Percentiles rank a stretch among this genome's conserved stretches.
Conservation (phyloP, 1,140 invertebrate species). For the Bombus soroeensis region DNA sequence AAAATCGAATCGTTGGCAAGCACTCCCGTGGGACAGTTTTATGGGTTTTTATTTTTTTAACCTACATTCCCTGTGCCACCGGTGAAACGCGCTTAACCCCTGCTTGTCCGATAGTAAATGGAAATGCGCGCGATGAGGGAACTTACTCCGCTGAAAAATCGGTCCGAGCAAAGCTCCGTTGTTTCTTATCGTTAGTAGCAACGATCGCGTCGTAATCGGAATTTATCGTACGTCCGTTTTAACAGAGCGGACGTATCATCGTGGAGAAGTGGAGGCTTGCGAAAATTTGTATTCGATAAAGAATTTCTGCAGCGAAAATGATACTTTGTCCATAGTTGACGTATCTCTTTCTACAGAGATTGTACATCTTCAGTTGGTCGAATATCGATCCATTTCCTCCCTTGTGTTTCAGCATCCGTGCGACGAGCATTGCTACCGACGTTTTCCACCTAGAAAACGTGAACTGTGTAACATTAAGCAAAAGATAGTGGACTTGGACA, state of each 20-base stretch:
- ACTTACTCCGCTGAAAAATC: not conserved
- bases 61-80: not conserved
- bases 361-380: not conserved
- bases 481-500: constrained; percentile 19
- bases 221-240: too few relatives aligned
- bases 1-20: constrained; percentile 62
- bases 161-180: not conserved
- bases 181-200: not conserved
- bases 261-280: not conserved
- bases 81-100: constrained; percentile 15
- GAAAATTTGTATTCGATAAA: not conserved
- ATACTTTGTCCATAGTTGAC: not conserved
- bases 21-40: constrained; percentile 42
- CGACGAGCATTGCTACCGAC: not conserved
- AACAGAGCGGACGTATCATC: not conserved
- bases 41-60: constrained; percentile 37
- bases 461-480: constrained; percentile 28
- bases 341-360: not conserved
- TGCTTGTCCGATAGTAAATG: not conserved
- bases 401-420: not conserved
- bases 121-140: not conserved
- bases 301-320: not conserved
- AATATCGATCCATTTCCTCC: constrained; percentile 12
- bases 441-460: constrained; percentile 18
- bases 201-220: not conserved